These are phyloP conservation scores for Darevskia mixta DNA, from an alignment of 2,797 vertebrate genomes.

Conservation along the genomic window DNA sequence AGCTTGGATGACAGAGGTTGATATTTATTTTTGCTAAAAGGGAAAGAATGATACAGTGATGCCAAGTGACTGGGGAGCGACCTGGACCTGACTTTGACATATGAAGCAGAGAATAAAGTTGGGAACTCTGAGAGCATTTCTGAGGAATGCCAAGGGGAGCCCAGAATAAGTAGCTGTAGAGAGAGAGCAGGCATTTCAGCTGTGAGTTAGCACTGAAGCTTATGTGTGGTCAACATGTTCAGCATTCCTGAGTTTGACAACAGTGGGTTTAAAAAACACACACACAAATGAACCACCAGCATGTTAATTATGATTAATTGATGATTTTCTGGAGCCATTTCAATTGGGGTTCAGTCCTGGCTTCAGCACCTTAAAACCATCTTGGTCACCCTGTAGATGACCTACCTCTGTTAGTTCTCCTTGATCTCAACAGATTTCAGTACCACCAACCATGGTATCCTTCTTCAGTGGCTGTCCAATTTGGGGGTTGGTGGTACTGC, in stretches of 20 bases:
- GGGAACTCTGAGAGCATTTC: constrained; percentile 14
- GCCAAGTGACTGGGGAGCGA: constrained; percentile 14
- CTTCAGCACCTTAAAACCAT: neutral
- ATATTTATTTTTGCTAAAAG: constrained; percentile 31
- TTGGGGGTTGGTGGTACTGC: too few species aligned
- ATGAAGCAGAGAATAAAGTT: constrained; percentile 26
- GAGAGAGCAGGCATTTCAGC: neutral
- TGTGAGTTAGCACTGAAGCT: neutral
- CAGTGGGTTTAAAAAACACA: neutral
- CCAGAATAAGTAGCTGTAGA: constrained; percentile 11
- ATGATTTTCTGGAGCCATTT: neutral
- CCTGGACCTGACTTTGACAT: constrained; percentile 24
- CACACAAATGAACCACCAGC: too few species aligned
- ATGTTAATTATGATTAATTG: too few species aligned
- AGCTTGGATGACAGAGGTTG: constrained; percentile 20
- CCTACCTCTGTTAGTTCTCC: neutral
- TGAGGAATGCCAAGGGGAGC: constrained; percentile 17
- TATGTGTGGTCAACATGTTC: neutral
- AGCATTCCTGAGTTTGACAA: neutral
- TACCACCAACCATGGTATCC: too few species aligned
- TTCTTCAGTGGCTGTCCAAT: too few species aligned
- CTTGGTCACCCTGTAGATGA: neutral
- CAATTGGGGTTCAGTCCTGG: neutral
- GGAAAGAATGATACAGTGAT: constrained; percentile 2
- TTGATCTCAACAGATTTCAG: too few species aligned